Conservation (phyloP, 2,113 vertebrate genomes). For the Collichthys lucidus region DNA sequence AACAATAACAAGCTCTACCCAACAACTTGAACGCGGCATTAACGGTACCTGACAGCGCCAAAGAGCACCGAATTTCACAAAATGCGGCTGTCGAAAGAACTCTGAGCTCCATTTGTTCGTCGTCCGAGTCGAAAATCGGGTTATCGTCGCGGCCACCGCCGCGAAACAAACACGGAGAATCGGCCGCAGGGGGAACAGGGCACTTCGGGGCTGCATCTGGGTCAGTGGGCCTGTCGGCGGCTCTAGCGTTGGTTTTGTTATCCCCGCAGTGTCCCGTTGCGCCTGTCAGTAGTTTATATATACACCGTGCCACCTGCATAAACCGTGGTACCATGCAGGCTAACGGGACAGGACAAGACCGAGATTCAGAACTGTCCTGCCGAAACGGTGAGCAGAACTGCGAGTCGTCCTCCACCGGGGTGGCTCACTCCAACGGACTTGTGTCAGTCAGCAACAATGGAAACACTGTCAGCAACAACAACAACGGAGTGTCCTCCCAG, state of each 20-base stretch:
- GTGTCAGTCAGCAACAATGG: conserved; percentile 84
- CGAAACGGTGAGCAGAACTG: conserved; percentile 88
- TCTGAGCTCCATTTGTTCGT: conserved; percentile 87
- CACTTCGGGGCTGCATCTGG: conserved; percentile 89
- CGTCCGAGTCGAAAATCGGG: conserved; percentile 86
- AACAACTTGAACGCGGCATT: conserved; percentile 20
- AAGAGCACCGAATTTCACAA: conserved; percentile 76
- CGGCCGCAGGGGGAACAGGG: conserved; percentile 88
- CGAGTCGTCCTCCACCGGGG: conserved; percentile 86
- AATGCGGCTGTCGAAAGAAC: conserved; percentile 85
- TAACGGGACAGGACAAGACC: conserved; percentile 89
- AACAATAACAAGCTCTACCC: conserved; percentile 84
- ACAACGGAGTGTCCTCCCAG: conserved; percentile 85
- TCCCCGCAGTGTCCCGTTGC: conserved; percentile 47
- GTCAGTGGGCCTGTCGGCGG: conserved; percentile 88
- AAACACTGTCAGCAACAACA: conserved; percentile 82
- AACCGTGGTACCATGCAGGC: conserved; percentile 89
- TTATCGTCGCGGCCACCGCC: conserved; percentile 87
- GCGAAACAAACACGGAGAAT: conserved; percentile 88
- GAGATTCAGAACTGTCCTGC: conserved; percentile 86
- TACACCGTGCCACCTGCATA: conserved; percentile 48
- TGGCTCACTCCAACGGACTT: conserved; percentile 90
- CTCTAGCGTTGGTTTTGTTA: conserved; percentile 51
- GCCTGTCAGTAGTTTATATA: conserved; percentile 36
- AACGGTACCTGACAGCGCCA: conserved; percentile 48